Evolutionary conservation across 2,113 vertebrate genomes (phyloP).

Genomic region (Neopipo cinnamomea): DNA sequence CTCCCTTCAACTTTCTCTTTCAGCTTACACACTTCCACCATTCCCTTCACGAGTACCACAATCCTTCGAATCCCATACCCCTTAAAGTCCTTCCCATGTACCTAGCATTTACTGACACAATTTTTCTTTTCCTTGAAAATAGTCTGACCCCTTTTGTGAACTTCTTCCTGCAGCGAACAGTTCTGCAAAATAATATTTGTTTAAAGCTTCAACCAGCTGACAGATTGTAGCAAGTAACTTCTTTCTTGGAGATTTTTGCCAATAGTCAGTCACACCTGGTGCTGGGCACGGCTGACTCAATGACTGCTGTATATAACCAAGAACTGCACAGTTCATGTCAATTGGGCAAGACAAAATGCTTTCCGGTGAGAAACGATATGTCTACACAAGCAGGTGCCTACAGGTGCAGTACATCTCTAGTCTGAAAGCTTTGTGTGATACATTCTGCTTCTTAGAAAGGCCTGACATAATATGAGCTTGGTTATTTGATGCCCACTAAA

Average conservation of each 20-base stretch:
- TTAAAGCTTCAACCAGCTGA: neutral
- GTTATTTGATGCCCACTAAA: neutral
- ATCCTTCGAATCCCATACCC: neutral
- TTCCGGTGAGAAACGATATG: neutral
- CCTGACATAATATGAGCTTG: neutral
- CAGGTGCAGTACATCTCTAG: neutral
- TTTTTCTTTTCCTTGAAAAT: neutral
- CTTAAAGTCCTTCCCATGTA: neutral
- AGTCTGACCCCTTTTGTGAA: neutral
- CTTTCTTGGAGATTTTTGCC: neutral
- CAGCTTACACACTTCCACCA: neutral
- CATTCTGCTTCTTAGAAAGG: neutral
- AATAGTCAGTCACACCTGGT: neutral
- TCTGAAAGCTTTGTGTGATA: neutral
- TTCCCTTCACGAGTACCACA: neutral
- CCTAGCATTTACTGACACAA: neutral
- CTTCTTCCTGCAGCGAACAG: neutral
- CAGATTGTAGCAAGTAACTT: neutral
- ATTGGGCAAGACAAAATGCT: neutral
- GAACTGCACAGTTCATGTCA: neutral
- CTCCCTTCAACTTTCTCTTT: neutral
- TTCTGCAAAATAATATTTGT: neutral
- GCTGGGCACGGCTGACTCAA: neutral
- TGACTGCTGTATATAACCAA: neutral
- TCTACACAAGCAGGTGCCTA: neutral